Conservation (phyloP, 1,140 invertebrate genomes). For the Eupristina koningsbergeri region DNA sequence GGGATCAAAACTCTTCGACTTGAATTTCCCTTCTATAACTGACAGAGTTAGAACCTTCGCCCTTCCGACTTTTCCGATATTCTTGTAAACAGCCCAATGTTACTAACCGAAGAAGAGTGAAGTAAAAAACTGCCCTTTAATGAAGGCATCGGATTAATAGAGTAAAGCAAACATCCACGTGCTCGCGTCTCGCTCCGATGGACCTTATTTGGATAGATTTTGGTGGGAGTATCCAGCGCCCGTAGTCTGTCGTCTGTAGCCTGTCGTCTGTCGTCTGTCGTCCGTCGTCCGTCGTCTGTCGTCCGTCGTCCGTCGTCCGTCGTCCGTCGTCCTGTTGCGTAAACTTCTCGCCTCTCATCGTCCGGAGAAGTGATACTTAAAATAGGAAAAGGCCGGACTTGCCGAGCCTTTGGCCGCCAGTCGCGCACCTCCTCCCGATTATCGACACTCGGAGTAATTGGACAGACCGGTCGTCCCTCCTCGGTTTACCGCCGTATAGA, state of each 20-base stretch:
- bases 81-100: background rate
- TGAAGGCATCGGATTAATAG: background rate
- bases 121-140: background rate
- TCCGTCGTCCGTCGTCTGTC: background rate
- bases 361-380: background rate
- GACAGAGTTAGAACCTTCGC: no score
- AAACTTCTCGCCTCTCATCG: background rate
- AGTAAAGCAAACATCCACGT: background rate
- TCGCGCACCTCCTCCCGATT: background rate
- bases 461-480: conserved; percentile 35
- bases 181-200: no score
- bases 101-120: background rate
- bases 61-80: background rate
- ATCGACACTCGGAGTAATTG: conserved; percentile 37
- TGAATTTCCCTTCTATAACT: background rate
- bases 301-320: no score
- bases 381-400: background rate
- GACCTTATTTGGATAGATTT: background rate
- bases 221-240: background rate
- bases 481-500: no score
- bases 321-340: background rate
- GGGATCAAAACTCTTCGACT: background rate
- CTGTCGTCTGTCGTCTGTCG: background rate
- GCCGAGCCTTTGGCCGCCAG: background rate
- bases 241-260: background rate